Evolutionary conservation across 2,113 vertebrate species (phyloP), one percentile per base, ranked within the genome.

Genomic region (Poeciliopsis retropinna): DNA sequence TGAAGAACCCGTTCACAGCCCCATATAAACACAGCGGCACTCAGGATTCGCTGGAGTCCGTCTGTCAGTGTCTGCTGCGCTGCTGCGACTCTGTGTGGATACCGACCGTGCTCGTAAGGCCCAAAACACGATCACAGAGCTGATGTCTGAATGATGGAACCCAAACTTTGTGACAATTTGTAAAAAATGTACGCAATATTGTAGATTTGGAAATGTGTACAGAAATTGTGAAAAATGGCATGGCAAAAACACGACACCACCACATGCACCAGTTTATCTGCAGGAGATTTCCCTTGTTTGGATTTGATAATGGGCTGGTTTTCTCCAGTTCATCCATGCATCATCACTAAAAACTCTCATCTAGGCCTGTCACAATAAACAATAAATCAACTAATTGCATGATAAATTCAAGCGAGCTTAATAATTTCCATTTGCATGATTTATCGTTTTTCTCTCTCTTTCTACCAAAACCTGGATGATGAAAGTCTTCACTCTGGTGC

Each of bases 1-100:
- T 94, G 90, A 95, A 97, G 77, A 97, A 97, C 3, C 91, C 94
- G 34, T 98, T 97, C 85, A 97, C 95, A 72, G 95, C 96, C 79
- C 96, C 97, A 2, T 88, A 89, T 7, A 92, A 93, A 0, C 54
- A 93, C 67, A 94, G 85, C 11, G 90, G 90, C 68, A 92, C 85
- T 29, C 93, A 91, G 83, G 95, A 96, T 84, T 96, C 96, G 0
- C 79, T 97, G 84, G 94, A 94, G 76, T 94, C 92, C 72, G 95
- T 98, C 86, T 96, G 96, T 77, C 92, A 93, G 57, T 96, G 95
- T 91, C 91, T 99, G 69, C 85, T 99, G 80, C 94, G 72, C 80
- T 93, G 93, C 87, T 98, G 96, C 78, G 98, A 99, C 87, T 93
- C 89, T 31, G 80, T 94, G 81, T 97, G 95, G 91, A 96, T 99